Evolutionary conservation across 1,140 invertebrate species (phyloP), one percentile per base, ranked within the genome.

Genomic region (Drosophila orena): DNA sequence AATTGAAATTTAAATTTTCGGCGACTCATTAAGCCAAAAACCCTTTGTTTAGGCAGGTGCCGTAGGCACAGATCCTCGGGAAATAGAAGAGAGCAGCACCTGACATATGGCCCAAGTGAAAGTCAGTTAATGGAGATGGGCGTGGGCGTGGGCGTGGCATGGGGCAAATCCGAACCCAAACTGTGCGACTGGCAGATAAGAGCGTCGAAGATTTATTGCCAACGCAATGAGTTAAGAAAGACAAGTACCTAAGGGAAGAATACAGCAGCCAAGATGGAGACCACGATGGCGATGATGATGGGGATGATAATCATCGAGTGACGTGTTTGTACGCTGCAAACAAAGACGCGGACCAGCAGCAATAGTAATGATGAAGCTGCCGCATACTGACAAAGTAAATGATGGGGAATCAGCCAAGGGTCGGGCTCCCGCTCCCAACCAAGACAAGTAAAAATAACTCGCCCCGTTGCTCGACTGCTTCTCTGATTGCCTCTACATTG

Each of bases 221-320:
- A 88, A 90, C 81, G 85, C 90, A 91, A 91, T 91, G 90, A 91
- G 90, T 90, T 91, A 91, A 91, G 90, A 91, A 91, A 90, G 90
- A 91, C 90, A 91, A 91, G 84, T 90, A 86, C 90, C 81, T 76
- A 77, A 86, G 79, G 77, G 64, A 77, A 71, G 79, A 79, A 62
- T 55, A 74, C 38, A 80, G 50, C 59, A 77, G 55, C 73, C 78
- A 59, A 70, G 55, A 47, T 47, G 66, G 38, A 43, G 64, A 49
- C 17, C 34, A 37, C 17, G 35, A 52, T 50, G 59, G 42, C 30
- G 34, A 49, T 37, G 34, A 24, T 53, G 47, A 49, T 55, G 58
- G 54, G 50, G 75, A 78, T 79, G 64, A 74, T 83, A 65, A 85
- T 30, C 30, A 30, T 30, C 59, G 77, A 78, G 30, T 86, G 81